These are phyloP conservation scores for Lumbricus terrestris DNA, from an alignment of 2,888 invertebrate genomes.

Conservation along the genomic window DNA sequence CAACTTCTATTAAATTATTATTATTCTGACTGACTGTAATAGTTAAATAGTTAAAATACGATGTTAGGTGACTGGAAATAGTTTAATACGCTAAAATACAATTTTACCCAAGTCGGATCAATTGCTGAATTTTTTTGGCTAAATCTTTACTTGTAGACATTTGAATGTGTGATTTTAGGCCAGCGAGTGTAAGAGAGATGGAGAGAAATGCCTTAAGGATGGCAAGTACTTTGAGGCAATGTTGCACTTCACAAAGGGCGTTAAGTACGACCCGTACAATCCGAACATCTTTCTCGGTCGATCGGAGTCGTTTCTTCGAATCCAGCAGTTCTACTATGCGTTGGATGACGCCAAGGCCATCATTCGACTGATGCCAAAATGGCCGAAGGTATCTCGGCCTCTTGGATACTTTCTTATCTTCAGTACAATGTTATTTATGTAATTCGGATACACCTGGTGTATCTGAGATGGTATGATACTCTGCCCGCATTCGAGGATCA, in stretches of 20 bases:
- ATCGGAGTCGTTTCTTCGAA: slow-evolving; percentile 75
- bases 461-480: not conserved
- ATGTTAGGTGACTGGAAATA: too few relatives aligned
- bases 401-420: not conserved
- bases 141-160: not conserved
- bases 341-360: slow-evolving; percentile 77
- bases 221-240: slow-evolving; percentile 78
- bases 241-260: slow-evolving; percentile 76
- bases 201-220: slow-evolving; percentile 70
- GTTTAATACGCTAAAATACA: too few relatives aligned
- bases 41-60: too few relatives aligned
- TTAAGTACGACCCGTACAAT: slow-evolving; percentile 73
- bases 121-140: not conserved
- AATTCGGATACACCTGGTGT: not conserved
- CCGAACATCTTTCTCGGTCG: slow-evolving; percentile 73
- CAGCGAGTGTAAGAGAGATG: slow-evolving; percentile 43
- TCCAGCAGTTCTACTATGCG: slow-evolving; percentile 75
- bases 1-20: too few relatives aligned
- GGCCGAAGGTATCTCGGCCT: slow-evolving; percentile 70
- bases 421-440: not conserved
- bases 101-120: too few relatives aligned
- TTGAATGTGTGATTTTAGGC: not conserved
- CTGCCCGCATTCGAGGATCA: not conserved
- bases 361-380: slow-evolving; percentile 72
- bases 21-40: too few relatives aligned